Base-by-base conservation (phyloP, 35 echinoderm and acorn worm genomes). In the Chiridota heheva region DNA sequence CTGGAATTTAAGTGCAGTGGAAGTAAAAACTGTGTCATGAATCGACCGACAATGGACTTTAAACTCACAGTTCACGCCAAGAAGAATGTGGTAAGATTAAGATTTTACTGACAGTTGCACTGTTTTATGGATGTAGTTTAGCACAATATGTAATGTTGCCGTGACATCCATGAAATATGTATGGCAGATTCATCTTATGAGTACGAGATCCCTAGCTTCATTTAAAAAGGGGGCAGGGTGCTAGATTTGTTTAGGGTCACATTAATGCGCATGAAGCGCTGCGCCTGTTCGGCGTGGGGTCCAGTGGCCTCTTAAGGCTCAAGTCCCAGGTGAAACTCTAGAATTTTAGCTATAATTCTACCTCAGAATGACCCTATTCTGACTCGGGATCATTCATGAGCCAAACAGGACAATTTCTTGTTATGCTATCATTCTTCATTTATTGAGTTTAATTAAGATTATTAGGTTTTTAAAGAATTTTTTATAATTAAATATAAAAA, bases 1-100 rank as follows among this genome's bases (percentile, higher is more conserved):
- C 15, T 90, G 18, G 85, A 84, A 70, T 36, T 90, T 60, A 82
- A 90, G 36, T 90, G 88, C 40, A 65, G 70, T 5, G 73, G 85
- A 59, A 85, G 81, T 69, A 57, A 84, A 47, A 90, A 90, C n/a
- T 90, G 88, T 42, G 36, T 61, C 1, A 64, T 28, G n/a, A 90
- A 72, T 76, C 41, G 72, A 16, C 38, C 70, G 44, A 36, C 68
- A 13, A 63, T 85, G 81, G 44, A 61, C 2, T 72, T 85, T 16
- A 78, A 43, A 57, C 40, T 90, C 8, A 44, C 73, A 31, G 58
- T 85, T 10, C 63, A 32, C 2, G 59, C 70, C 41, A 66, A 72
- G 28, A n/a, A 84, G 35, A 48, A 26, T 32, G 32, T 60, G 72
- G 88, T 90, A 56, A 79, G 81, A 55, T 58, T 69, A 8, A 39